Evolutionary conservation across 2,797 vertebrate species (phyloP).

Genomic region (Spinus pinus): DNA sequence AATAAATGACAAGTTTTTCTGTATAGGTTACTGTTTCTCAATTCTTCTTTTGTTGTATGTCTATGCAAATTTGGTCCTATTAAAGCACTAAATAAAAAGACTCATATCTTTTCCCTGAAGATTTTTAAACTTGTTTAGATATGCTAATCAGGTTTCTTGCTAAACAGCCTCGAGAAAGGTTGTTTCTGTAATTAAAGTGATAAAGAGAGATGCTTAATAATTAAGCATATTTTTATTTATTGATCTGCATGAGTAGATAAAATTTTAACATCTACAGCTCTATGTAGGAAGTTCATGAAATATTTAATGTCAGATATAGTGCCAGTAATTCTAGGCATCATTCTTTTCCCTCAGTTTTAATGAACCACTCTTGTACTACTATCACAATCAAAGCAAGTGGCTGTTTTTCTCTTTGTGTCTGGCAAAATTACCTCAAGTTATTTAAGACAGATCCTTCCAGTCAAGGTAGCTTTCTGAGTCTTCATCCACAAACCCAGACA

Average conservation of each 20-base stretch:
- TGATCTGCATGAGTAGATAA: neutral
- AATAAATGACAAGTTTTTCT: neutral
- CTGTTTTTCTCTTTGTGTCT: neutral
- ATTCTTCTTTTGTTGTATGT: neutral
- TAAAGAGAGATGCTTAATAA: conserved; percentile 44
- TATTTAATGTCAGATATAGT: neutral
- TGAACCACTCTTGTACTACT: neutral
- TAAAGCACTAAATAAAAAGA: conserved; percentile 14
- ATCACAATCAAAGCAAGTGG: neutral
- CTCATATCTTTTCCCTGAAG: neutral
- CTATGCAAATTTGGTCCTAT: neutral
- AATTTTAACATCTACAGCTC: conserved; percentile 19
- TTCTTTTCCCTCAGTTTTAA: neutral
- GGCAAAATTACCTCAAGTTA: neutral
- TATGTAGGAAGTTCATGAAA: neutral
- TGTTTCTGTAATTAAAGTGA: conserved; percentile 41
- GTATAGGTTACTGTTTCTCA: neutral
- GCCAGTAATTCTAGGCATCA: neutral
- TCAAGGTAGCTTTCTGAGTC: neutral
- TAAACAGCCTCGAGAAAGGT: conserved; percentile 18
- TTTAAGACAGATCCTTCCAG: neutral
- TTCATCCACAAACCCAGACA: neutral
- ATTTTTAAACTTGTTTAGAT: conserved; percentile 25
- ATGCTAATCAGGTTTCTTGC: conserved; percentile 4
- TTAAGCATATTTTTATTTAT: conserved; percentile 40